Percentiles rank a stretch among this genome's conserved stretches.
Conservation (phyloP, 2,888 invertebrate species). For the Coelogynopora nodosa region DNA sequence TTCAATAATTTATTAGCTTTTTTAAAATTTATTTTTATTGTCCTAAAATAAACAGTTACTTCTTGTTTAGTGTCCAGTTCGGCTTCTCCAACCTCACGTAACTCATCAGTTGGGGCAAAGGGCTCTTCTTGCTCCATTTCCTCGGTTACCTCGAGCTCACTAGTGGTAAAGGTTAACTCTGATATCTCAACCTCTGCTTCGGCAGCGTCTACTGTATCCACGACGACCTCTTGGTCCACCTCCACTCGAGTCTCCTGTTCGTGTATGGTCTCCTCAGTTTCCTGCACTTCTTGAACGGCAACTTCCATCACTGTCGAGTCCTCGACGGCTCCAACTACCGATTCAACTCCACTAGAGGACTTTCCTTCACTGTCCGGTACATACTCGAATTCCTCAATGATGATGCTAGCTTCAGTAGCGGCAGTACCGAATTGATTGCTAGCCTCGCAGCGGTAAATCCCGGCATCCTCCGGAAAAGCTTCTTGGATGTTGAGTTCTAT, state of each 20-base stretch:
- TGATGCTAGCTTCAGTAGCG: constrained; percentile 38
- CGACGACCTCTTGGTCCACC: background rate
- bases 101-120: background rate
- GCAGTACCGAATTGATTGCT: constrained; percentile 39
- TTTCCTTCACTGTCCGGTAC: constrained; percentile 71
- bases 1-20: too few species aligned
- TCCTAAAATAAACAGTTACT: too few species aligned
- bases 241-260: background rate
- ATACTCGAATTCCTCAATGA: constrained; percentile 77
- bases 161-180: background rate
- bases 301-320: background rate
- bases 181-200: background rate
- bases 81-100: background rate
- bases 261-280: background rate
- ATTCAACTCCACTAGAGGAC: background rate
- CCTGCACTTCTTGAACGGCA: background rate
- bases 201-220: background rate
- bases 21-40: too few species aligned
- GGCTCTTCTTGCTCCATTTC: background rate
- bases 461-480: constrained; percentile 44
- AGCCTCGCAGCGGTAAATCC: constrained; percentile 50
- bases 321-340: background rate
- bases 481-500: constrained; percentile 49
- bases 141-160: background rate
- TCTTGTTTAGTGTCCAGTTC: constrained; percentile 1